A percentile compares a stretch with the other conserved stretches of the same genome.
These are phyloP conservation scores for Cavia aperea DNA, from an alignment of 2,113 vertebrate species.

Conservation along the genomic window DNA sequence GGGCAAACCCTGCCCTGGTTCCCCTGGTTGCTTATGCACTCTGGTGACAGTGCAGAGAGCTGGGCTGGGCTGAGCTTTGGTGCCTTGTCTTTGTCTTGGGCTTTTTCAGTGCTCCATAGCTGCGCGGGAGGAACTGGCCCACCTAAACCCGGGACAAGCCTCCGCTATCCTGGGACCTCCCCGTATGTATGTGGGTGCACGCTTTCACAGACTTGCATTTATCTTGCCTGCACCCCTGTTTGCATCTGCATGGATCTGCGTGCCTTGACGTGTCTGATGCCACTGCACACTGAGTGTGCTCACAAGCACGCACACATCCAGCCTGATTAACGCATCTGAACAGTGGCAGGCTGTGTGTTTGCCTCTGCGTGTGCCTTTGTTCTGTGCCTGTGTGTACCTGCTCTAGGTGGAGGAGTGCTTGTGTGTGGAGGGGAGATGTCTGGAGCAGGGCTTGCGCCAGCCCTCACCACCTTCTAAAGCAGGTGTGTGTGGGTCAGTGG, in stretches of 20 bases:
- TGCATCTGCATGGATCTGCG: background rate
- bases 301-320: too few species aligned
- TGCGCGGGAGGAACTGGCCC: background rate
- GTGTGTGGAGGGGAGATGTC: background rate
- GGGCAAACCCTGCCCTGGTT: background rate
- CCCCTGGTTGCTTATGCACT: background rate
- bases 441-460: too few species aligned
- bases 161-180: background rate
- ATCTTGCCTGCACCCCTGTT: background rate
- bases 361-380: background rate
- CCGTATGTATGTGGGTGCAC: background rate
- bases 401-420: background rate
- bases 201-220: too few species aligned
- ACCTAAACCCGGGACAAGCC: too few species aligned
- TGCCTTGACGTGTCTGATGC: background rate
- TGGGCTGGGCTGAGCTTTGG: background rate
- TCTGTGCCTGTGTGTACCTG: background rate
- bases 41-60: background rate
- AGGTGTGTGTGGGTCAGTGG: background rate
- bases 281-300: background rate
- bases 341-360: rapidly evolving
- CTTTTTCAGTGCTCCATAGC: background rate
- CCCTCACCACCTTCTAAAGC: background rate
- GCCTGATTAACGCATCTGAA: rapidly evolving
- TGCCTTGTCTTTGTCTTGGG: background rate